Evolutionary conservation across 1,140 invertebrate species (phyloP).

Genomic region (Drosophila ercepeae): DNA sequence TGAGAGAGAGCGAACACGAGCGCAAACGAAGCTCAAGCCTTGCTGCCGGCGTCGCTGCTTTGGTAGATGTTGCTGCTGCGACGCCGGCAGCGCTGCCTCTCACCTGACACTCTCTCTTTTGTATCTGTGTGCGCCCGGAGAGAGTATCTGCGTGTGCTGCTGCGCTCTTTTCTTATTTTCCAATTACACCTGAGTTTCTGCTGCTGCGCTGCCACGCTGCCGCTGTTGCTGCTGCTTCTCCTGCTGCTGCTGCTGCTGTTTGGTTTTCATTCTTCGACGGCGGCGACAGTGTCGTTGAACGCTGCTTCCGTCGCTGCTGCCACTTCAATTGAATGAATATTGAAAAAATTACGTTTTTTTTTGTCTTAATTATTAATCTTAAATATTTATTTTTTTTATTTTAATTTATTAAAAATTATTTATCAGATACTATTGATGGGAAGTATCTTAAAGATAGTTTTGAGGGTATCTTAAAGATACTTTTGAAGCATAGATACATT

Average conservation of each 20-base stretch:
- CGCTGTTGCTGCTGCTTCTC: no score
- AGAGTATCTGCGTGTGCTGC: conserved; percentile 57
- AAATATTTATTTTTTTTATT: no score
- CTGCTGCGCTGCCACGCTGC: conserved; percentile 17
- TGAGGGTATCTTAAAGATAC: background rate
- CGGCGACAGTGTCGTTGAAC: conserved; percentile 65
- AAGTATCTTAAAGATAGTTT: background rate
- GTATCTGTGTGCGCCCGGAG: conserved; percentile 59
- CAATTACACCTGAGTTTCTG: conserved; percentile 62
- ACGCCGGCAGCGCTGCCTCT: conserved; percentile 36
- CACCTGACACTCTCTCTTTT: conserved; percentile 9
- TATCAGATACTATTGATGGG: no score
- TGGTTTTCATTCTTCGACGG: conserved; percentile 70
- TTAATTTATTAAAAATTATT: no score
- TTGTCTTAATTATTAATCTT: no score
- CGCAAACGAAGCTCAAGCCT: conserved; percentile 28
- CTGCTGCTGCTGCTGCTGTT: conserved; percentile 57
- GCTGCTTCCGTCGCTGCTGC: conserved; percentile 50
- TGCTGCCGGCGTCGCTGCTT: conserved; percentile 11
- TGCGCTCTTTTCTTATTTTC: conserved; percentile 71
- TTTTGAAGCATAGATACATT: background rate
- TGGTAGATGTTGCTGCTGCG: no score
- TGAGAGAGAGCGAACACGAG: background rate
- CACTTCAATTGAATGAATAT: conserved; percentile 80
- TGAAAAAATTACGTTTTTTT: background rate